phyloP scores from a whole-genome alignment of 2,113 vertebrate species.

The Clarias magur region DNA sequence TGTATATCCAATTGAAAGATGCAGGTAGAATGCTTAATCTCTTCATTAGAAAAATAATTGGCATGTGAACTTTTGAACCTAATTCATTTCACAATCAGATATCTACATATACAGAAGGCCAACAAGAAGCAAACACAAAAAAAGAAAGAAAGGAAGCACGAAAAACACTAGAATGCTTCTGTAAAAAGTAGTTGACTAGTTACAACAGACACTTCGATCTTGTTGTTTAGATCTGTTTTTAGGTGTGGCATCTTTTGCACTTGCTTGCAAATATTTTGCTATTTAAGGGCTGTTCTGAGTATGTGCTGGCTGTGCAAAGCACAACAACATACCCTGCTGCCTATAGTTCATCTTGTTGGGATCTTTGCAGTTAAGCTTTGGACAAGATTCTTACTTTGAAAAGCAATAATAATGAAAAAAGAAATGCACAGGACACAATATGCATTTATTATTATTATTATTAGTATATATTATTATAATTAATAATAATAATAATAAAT shows the following conservation, averaged over 20 bases:
- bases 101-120: background rate
- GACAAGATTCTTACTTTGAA: too few species aligned
- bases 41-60: background rate
- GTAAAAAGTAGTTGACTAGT: background rate
- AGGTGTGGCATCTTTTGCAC: background rate
- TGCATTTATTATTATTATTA: background rate
- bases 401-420: background rate
- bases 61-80: background rate
- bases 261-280: background rate
- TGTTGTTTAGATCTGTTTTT: background rate
- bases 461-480: background rate
- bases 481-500: background rate
- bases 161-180: background rate
- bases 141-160: background rate
- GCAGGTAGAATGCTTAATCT: background rate
- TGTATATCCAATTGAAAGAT: background rate
- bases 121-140: background rate
- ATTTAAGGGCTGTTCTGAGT: background rate
- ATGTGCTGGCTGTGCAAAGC: background rate
- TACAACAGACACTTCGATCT: background rate
- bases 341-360: background rate
- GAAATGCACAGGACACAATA: background rate
- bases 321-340: background rate
- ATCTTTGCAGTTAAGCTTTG: background rate
- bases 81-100: conserved; percentile 16